phyloP scores from a whole-genome alignment of 2,113 vertebrate genomes.

The Ahaetulla prasina region DNA sequence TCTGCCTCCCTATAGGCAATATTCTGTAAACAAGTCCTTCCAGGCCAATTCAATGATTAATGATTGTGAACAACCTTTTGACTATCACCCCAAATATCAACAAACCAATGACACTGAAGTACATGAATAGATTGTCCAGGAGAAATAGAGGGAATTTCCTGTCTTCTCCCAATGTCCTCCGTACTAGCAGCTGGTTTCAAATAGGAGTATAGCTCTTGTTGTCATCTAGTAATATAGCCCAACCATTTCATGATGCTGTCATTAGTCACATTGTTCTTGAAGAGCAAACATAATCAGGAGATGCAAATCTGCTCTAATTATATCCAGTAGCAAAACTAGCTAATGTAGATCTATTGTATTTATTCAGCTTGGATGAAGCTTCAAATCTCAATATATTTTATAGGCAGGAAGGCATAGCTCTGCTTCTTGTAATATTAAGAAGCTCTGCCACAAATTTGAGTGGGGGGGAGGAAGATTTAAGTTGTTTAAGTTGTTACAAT shows the following conservation, averaged over 20 bases:
- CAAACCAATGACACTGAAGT: not conserved
- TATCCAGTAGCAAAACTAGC: conserved; percentile 45
- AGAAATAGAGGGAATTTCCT: not conserved
- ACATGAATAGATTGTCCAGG: not conserved
- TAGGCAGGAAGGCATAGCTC: conserved; percentile 2
- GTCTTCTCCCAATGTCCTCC: not conserved
- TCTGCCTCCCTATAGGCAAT: not conserved
- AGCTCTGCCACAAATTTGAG: not conserved
- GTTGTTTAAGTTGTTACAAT: not conserved
- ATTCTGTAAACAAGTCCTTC: not conserved
- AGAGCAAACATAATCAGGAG: conserved; percentile 30
- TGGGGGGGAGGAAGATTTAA: not conserved
- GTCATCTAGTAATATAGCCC: not conserved
- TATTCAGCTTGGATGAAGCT: conserved; percentile 19
- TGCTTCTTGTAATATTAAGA: not conserved
- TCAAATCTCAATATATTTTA: not conserved
- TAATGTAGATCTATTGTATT: not conserved
- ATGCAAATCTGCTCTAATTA: conserved; percentile 51
- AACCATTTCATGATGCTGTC: conserved; percentile 3
- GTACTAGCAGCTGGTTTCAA: not conserved
- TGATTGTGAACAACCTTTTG: not conserved
- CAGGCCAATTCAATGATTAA: not conserved
- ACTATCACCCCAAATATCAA: not conserved
- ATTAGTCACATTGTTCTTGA: conserved; percentile 42
- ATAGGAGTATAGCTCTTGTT: not conserved